Base-by-base conservation (phyloP, 2,113 vertebrate species). In the Coracopsis vasa region DNA sequence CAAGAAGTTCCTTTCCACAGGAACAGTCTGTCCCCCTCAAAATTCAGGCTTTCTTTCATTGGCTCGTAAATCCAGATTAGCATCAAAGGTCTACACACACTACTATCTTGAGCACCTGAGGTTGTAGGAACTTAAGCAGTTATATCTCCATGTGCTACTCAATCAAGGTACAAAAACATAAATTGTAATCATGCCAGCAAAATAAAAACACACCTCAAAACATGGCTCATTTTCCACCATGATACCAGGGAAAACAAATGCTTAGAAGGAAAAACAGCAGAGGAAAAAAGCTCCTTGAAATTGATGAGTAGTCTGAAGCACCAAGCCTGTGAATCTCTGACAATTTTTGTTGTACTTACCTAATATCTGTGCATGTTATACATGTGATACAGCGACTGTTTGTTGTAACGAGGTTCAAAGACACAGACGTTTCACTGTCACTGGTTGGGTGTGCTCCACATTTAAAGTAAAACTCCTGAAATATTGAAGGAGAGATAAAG, bases 391-490 rank as follows among this genome's bases (percentile, higher is more conserved):
- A 28, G 5, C 98, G 97, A 64, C 96, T 97, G 80, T 99, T 99
- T 53, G 97, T 96, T 82, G 98, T 98, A 96, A 99, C 50, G 25
- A 99, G 97, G 97, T 98, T 98, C 98, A 99, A 94, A 84, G 98
- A 97, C 54, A 98, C 98, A 28, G 98, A 99, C 11, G 98, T 98
- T 80, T 99, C 98, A 86, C 97, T 96, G 94, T 98, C 98, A 90
- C 97, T 69, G 10, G 98, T 99, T 54, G 98, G 98, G 92, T 99
- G 98, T 80, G 98, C 97, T 84, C 98, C 98, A 97, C 98, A 99
- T 97, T 99, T 99, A 92, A 98, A 98, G 97, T 98, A 99, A 96
- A 99, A 99, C 86, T 99, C 98, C 98, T 99, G 97, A 67, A 98
- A 97, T 81, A 95, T 89, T 73, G 88, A 97, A 96, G 71, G 44